Base-by-base conservation (phyloP, 2,888 invertebrate genomes). In the Hydriomena furcata region DNA sequence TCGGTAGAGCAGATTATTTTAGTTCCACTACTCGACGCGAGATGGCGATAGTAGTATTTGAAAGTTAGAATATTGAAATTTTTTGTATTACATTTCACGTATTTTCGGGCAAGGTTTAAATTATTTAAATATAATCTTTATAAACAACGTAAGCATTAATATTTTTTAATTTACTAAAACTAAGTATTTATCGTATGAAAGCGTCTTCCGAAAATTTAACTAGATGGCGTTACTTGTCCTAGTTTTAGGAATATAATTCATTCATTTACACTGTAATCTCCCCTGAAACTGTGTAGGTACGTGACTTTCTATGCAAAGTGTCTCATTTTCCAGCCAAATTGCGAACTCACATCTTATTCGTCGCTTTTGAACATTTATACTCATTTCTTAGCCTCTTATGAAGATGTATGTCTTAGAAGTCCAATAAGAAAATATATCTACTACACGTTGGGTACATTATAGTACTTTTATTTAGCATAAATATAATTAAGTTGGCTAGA, bases 311-410 rank as follows among this genome's bases (percentile, higher is more conserved):
- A 76, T 71, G 72, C 65, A 84, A 88, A 89, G 74, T 76, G 79
- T 76, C 84, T 86, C 71, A 87, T 88, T 89, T 83, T 82, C 77
- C 68, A 66, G 71, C 69, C 66, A 82, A 86, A 85, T 85, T 85
- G 79, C 82, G 68, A 73, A 71, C 76, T 83, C 77, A 81, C 84
- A 80, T 84, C 85, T 87, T 80, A 84, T 78, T 85, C 73, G 68
- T 68, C 70, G 71, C 68, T 73, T 71, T 68, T 58, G 70, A 73
- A 67, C 84, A 82, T 88, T 86, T 82, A 80, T 84, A 85, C 82
- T 85, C 82, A 81, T 86, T 84, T 80, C 73, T 76, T 62, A 61
- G 56, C 66, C 63, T 68, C 80, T 81, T 76, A 84, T 80, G 76
- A 81, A 84, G 81, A 84, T 77, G 64, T 77, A 84, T 79, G 73